Base-by-base conservation (phyloP, 2,888 invertebrate genomes). In the Caradrina clavipalpis region DNA sequence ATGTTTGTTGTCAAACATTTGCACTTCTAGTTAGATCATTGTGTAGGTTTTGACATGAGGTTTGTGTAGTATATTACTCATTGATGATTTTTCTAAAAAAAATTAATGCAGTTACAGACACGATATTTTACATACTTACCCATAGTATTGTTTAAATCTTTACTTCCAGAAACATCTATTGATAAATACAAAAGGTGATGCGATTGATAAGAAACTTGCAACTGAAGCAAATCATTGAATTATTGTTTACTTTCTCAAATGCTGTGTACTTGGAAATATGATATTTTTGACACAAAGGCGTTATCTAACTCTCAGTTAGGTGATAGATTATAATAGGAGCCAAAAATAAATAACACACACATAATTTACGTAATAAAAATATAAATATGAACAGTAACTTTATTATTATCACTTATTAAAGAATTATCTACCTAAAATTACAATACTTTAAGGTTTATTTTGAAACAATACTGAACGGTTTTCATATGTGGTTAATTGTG, bases 401-500 rank as follows among this genome's bases (percentile, higher is more conserved):
- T 69, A 76, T 76, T 74, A 75, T 57, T 59, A 72, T 63, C 61
- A 80, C 55, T 56, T 65, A 42, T 53, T 55, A 6, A 53, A 63
- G 7, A 53, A 60, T 59, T 53, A 66, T 53, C 59, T 69, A 80
- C 42, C 39, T 80, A 59, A n/a, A 70, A 53, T 55, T 61, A 80
- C 21, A 70, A 50, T 69, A 59, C 4, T 4, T 58, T 61, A 59
- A 22, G 49, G 15, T 51, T 74, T 31, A 54, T 66, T 54, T 55
- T 26, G 49, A 62, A 58, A 73, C 22, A 79, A 65, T 80, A 70
- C 76, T 80, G 63, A 56, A 21, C 10, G 54, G 57, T 47, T 69
- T 55, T 81, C 50, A 78, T 13, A 78, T 76, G 56, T 78, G 78
- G 35, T 71, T 65, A 47, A 65, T 35, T 59, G 59, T 80, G n/a